Evolutionary conservation across 2,113 vertebrate species (phyloP).

Genomic region (Picathartes gymnocephalus): DNA sequence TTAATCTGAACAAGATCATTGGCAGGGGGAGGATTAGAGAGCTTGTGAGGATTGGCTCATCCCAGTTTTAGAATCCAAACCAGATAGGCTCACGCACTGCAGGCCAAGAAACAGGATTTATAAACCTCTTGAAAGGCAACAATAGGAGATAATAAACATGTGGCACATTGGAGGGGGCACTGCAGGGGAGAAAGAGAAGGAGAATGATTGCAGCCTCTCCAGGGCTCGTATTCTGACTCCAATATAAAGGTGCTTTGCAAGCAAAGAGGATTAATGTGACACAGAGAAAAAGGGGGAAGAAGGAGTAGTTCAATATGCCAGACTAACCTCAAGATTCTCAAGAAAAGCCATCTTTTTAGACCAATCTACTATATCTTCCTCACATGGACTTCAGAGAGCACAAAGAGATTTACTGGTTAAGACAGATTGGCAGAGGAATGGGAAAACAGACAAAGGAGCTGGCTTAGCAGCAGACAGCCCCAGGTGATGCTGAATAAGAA

Average conservation of each 20-base stretch:
- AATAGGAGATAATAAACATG: not conserved
- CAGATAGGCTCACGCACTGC: not conserved
- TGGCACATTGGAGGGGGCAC: not conserved
- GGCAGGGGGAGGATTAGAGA: not conserved
- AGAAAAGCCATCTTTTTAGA: not conserved
- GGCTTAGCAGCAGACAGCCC: slow-evolving; percentile 2
- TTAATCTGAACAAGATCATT: not conserved
- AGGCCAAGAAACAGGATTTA: slow-evolving; percentile 15
- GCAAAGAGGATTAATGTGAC: not conserved
- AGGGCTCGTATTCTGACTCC: not conserved
- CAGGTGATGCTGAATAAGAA: slow-evolving; percentile 9
- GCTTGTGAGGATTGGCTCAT: not conserved
- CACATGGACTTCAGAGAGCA: not conserved
- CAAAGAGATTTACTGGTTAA: not conserved
- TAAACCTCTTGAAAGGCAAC: slow-evolving; percentile 7
- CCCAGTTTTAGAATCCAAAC: not conserved
- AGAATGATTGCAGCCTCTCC: not conserved
- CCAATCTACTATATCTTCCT: not conserved
- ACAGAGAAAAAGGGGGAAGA: not conserved
- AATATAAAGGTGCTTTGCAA: not conserved
- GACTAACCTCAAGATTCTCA: not conserved
- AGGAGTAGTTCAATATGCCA: not conserved
- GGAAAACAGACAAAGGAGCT: slow-evolving; percentile 11
- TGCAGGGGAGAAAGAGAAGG: not conserved
- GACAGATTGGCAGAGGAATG: not conserved